Evolutionary conservation across 2,113 vertebrate genomes (phyloP), one percentile per base, ranked within the genome.

Genomic region (Plecotus auritus): DNA sequence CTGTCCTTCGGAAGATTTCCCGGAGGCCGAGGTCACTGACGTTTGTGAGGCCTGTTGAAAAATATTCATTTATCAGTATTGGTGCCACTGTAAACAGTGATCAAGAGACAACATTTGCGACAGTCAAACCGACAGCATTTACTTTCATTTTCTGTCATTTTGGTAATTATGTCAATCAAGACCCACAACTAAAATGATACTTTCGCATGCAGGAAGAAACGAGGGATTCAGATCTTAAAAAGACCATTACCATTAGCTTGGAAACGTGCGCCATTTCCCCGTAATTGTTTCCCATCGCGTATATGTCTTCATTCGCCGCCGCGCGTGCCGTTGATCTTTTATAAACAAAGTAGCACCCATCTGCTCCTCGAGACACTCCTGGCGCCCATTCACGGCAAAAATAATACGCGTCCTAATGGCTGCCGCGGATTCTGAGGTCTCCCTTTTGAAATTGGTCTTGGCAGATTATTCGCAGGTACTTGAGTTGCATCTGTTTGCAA

Each of bases 381-480:
- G 99, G 99, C 99, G 99, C 99, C 99, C 99, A 99, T 99, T 99
- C 99, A 99, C 99, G 99, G 99, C 99, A 99, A 99, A 99, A 99
- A 99, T 99, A 99, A 99, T 99, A 99, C 99, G 99, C 99, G 99
- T 99, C 99, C 99, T 99, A 99, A 99, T 99, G 99, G 99, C 99
- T 99, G 99, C 99, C 99, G 99, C 99, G 99, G 99, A 99, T 99
- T 99, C 99, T 99, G 99, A 99, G 99, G 99, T 99, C 99, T 99
- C 99, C 99, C 99, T 99, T 99, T 99, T 99, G 99, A 99, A 99
- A 99, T 99, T 99, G 99, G 99, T 99, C 99, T 99, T 99, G 99
- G 99, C 99, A 99, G 99, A 99, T 99, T 99, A 99, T 99, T 99
- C 99, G 99, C 99, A 99, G 99, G 99, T 99, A 99, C 99, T 99